Evolutionary conservation across 2,888 invertebrate species (phyloP).

Genomic region (Thera britannica): DNA sequence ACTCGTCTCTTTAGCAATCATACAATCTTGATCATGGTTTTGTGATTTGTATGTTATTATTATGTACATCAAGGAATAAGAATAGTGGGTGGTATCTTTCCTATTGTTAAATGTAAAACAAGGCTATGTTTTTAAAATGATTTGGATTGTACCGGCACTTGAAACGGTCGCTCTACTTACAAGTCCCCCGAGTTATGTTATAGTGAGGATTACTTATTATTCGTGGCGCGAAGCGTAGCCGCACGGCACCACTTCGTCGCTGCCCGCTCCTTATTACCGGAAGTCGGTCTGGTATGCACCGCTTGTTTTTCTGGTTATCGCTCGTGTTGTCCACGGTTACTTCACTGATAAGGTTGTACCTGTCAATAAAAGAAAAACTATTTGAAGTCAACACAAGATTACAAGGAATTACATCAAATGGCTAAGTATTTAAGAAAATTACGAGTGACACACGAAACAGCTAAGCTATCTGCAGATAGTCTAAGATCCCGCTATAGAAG

Average conservation of each 20-base stretch:
- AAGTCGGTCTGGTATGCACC: slow-evolving; percentile 61
- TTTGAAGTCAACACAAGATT: not conserved
- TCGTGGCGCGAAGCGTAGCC: slow-evolving; percentile 53
- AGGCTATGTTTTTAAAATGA: slow-evolving; percentile 12
- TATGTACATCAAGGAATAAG: no score
- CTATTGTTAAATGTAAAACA: not conserved
- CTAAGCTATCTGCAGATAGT: no score
- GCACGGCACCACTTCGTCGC: slow-evolving; percentile 46
- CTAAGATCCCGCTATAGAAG: no score
- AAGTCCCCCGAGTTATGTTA: slow-evolving; percentile 45
- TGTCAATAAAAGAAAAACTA: slow-evolving; percentile 7
- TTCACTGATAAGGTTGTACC: slow-evolving; percentile 3
- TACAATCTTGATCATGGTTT: no score
- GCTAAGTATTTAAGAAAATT: no score
- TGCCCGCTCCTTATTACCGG: slow-evolving; percentile 59
- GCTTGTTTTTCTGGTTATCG: slow-evolving; percentile 56
- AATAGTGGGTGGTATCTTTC: no score
- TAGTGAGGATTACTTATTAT: slow-evolving; percentile 58
- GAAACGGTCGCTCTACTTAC: slow-evolving; percentile 53
- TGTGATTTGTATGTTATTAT: no score
- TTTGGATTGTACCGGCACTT: slow-evolving; percentile 36
- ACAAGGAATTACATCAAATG: no score
- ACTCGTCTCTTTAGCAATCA: no score
- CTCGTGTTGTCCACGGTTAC: slow-evolving; percentile 46
- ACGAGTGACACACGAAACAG: no score